These are phyloP conservation scores for Tricholauxania praeusta DNA, from an alignment of 2,888 invertebrate species.

Conservation along the genomic window DNA sequence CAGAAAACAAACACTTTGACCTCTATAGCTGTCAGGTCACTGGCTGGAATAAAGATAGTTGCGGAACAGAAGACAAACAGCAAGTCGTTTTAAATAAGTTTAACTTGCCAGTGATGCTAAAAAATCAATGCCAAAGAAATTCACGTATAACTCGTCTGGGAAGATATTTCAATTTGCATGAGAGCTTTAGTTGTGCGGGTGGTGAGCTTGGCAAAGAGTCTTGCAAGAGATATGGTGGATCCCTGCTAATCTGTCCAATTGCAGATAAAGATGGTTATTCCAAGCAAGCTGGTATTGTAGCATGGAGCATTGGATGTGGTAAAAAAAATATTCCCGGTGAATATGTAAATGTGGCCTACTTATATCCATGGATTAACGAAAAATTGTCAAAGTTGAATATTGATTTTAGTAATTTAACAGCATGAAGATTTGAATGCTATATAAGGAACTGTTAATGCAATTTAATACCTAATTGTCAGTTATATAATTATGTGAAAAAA, in stretches of 20 bases:
- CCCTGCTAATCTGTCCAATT: slow-evolving; percentile 82
- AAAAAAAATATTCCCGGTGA: slow-evolving; percentile 76
- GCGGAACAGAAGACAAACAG: slow-evolving; percentile 68
- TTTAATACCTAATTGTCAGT: too few species aligned
- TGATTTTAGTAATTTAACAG: slow-evolving; percentile 52
- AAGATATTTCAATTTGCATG: slow-evolving; percentile 74
- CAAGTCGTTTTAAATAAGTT: slow-evolving; percentile 78
- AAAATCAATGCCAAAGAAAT: slow-evolving; percentile 64
- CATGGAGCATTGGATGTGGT: slow-evolving; percentile 88
- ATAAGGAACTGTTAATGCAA: too few species aligned
- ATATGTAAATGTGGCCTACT: slow-evolving; percentile 77
- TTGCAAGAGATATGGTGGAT: slow-evolving; percentile 83
- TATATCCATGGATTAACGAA: slow-evolving; percentile 79
- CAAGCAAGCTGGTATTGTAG: slow-evolving; percentile 75
- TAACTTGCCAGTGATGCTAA: slow-evolving; percentile 78
- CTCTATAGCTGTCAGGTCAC: slow-evolving; percentile 58
- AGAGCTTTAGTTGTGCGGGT: slow-evolving; percentile 83
- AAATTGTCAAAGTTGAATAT: slow-evolving; percentile 59
- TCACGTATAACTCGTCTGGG: slow-evolving; percentile 79
- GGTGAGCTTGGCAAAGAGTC: slow-evolving; percentile 79
- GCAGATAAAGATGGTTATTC: slow-evolving; percentile 55
- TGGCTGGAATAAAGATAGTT: slow-evolving; percentile 65
- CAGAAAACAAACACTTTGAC: slow-evolving; percentile 64
- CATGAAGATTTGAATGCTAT: slow-evolving; percentile 37
- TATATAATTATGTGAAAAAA: too few species aligned